Evolutionary conservation across 2,888 invertebrate genomes (phyloP).

Genomic region (Acheta domesticus): DNA sequence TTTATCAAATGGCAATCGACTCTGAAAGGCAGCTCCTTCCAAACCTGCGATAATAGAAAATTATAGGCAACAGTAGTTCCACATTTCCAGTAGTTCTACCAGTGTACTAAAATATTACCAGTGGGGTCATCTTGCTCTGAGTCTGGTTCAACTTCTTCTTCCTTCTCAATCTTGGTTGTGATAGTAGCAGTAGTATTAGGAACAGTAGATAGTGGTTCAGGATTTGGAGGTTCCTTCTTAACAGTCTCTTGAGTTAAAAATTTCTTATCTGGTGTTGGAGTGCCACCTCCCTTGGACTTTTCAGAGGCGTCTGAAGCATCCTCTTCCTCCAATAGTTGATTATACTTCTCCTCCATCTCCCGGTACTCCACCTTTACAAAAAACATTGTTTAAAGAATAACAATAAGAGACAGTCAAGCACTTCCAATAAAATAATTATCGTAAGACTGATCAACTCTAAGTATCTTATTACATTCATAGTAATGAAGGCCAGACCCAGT

Average conservation of each 20-base stretch:
- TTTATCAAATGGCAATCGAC: conserved; percentile 89
- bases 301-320: conserved; percentile 59
- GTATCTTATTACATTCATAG: background rate
- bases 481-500: background rate
- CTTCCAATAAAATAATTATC: background rate
- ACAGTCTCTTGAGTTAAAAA: conserved; percentile 51
- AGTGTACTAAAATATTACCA: conserved; percentile 42
- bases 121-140: conserved; percentile 56
- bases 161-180: conserved; percentile 41
- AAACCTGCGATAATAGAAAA: conserved; percentile 54
- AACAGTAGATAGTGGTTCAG: conserved; percentile 29
- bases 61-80: background rate
- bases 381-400: conserved; percentile 32
- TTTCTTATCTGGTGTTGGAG: conserved; percentile 53
- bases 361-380: conserved; percentile 58
- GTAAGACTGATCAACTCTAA: background rate
- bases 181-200: conserved; percentile 23
- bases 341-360: conserved; percentile 66
- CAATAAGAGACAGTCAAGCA: background rate
- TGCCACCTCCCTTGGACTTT: conserved; percentile 43
- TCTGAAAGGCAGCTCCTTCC: conserved; percentile 92
- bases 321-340: conserved; percentile 52
- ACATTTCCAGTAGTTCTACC: background rate
- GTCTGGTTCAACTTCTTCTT: conserved; percentile 49
- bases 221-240: conserved; percentile 54